phyloP scores from a whole-genome alignment of 2,888 invertebrate species.

The Saturnia japonica region DNA sequence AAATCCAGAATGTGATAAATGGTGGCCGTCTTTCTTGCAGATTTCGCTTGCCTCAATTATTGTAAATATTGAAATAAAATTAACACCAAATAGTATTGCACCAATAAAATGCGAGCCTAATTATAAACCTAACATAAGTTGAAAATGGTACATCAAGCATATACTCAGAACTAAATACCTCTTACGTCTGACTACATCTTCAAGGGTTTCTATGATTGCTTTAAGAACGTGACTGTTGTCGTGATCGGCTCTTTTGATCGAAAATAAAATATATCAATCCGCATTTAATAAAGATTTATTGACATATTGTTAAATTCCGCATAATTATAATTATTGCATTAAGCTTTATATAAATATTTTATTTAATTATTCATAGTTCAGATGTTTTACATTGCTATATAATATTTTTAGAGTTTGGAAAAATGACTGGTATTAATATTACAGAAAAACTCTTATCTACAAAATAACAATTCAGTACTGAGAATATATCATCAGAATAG shows the following conservation, averaged over 20 bases:
- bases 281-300: conserved; percentile 67
- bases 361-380: conserved; percentile 32
- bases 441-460: not conserved
- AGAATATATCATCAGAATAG: not conserved
- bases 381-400: not conserved
- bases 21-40: not conserved
- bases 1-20: not conserved
- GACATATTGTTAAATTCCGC: conserved; percentile 62
- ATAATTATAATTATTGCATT: conserved; percentile 44
- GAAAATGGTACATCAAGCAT: not conserved
- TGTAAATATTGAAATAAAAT: not conserved
- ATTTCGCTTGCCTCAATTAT: not conserved
- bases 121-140: not conserved
- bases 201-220: conserved; percentile 56
- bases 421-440: not conserved
- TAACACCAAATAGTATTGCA: too few relatives aligned
- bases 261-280: conserved; percentile 61
- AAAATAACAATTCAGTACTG: too few relatives aligned
- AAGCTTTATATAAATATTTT: conserved; percentile 2
- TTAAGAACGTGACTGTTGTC: conserved; percentile 53
- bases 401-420: not conserved
- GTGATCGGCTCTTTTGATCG: conserved; percentile 65
- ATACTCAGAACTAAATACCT: conserved; percentile 51
- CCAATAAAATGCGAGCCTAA: not conserved
- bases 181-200: conserved; percentile 56